These are phyloP conservation scores for Xiphorhynchus erythropygius DNA, from an alignment of 2,797 vertebrate species.

Conservation along the genomic window DNA sequence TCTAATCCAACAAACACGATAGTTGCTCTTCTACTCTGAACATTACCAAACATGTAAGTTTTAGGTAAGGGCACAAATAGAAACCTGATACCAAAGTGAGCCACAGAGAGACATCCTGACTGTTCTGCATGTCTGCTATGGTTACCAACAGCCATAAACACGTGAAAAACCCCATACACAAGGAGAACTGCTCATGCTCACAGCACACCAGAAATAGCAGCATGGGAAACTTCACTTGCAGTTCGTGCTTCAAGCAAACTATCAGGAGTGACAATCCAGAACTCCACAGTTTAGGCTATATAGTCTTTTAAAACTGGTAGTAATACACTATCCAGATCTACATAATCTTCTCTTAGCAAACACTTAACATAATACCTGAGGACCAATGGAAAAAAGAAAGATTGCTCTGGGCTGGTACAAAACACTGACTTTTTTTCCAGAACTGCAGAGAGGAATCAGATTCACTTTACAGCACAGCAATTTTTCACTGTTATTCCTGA, in stretches of 20 bases:
- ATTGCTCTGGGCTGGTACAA: not conserved
- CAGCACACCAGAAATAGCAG: constrained; percentile 45
- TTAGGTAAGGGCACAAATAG: not conserved
- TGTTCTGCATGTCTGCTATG: not conserved
- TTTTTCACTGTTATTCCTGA: not conserved
- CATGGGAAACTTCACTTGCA: constrained; percentile 45
- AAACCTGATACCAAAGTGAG: not conserved
- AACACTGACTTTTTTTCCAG: not conserved
- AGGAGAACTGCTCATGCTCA: not conserved
- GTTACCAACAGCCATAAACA: constrained; percentile 49
- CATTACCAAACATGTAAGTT: not conserved
- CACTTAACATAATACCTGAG: not conserved
- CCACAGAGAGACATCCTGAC: not conserved
- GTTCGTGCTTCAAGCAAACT: not conserved
- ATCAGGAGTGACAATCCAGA: not conserved
- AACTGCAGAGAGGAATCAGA: not conserved
- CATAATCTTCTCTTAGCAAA: not conserved
- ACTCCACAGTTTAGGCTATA: not conserved
- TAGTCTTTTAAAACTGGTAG: not conserved
- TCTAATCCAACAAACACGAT: not conserved
- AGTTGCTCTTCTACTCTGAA: not conserved
- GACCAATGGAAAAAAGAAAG: not conserved
- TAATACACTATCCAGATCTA: not conserved
- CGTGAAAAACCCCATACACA: not conserved
- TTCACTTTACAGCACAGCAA: not conserved